Percentiles rank a stretch among this genome's conserved stretches.
phyloP scores from a whole-genome alignment of 2,113 vertebrate species.

The Calonectris borealis region DNA sequence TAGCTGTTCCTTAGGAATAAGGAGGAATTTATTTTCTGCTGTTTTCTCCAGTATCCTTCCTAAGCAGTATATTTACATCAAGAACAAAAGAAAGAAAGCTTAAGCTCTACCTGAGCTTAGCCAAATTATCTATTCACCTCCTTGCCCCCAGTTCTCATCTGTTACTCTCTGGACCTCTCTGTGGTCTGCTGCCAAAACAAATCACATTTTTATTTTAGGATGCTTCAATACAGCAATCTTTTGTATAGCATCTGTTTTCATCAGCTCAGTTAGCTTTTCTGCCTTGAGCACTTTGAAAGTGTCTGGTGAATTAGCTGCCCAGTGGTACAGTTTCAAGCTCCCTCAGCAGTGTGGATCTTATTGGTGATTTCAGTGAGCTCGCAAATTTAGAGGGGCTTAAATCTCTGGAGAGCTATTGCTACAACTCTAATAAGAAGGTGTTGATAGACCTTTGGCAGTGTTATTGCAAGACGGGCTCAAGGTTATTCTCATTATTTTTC shows the following conservation, averaged over 20 bases:
- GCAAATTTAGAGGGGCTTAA: constrained; percentile 27
- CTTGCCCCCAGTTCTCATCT: background rate
- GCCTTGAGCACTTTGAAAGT: background rate
- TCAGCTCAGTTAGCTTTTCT: background rate
- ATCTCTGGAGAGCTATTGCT: constrained; percentile 7
- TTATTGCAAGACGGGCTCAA: constrained; percentile 4
- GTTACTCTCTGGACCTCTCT: background rate
- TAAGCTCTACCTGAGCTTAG: background rate
- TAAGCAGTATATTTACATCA: background rate
- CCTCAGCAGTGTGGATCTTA: background rate
- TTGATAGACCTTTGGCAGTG: constrained; percentile 56
- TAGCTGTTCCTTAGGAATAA: background rate
- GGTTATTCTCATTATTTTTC: background rate
- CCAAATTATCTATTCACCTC: background rate
- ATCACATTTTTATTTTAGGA: constrained; percentile 8
- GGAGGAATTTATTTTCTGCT: background rate
- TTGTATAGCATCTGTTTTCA: background rate
- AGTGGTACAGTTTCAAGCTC: background rate
- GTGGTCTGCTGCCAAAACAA: background rate
- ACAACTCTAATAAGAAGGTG: constrained; percentile 57
- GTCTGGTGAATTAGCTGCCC: constrained; percentile 18
- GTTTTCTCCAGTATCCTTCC: background rate
- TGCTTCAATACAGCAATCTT: background rate
- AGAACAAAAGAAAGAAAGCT: background rate
- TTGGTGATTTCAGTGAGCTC: constrained; percentile 32